Evolutionary conservation across 2,888 invertebrate genomes (phyloP).

Genomic region (Leucania comma): DNA sequence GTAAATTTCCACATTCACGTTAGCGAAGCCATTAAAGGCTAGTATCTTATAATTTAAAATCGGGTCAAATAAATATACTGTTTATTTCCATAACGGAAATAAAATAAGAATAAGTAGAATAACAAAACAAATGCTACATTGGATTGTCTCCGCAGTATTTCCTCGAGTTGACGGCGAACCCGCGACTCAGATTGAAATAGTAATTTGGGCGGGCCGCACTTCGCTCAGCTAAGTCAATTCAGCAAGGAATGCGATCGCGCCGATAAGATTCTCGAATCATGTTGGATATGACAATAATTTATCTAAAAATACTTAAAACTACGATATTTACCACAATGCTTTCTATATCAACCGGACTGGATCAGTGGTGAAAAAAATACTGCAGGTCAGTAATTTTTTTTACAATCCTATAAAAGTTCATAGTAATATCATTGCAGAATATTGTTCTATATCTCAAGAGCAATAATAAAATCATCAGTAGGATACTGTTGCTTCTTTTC

Average conservation of each 20-base stretch:
- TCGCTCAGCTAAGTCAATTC: constrained; percentile 80
- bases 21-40: no score
- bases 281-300: constrained; percentile 6
- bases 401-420: no score
- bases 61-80: not conserved
- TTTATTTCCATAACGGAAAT: constrained; percentile 20
- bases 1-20: no score
- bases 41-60: not conserved
- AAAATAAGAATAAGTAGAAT: constrained; percentile 30
- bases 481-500: not conserved
- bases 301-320: not conserved
- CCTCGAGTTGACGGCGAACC: constrained; percentile 33
- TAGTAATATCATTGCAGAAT: not conserved
- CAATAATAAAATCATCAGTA: not conserved
- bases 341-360: not conserved
- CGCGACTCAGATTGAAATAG: constrained; percentile 79
- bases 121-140: constrained; percentile 37
- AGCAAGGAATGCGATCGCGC: constrained; percentile 51
- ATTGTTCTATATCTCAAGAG: not conserved
- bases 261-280: constrained; percentile 47
- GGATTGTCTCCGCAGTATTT: constrained; percentile 53
- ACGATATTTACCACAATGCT: not conserved
- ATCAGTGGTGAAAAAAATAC: not conserved
- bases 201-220: constrained; percentile 83
- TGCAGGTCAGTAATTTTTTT: not conserved